Conservation (phyloP, 1,140 invertebrate genomes). For the Pollicipes pollicipes region DNA sequence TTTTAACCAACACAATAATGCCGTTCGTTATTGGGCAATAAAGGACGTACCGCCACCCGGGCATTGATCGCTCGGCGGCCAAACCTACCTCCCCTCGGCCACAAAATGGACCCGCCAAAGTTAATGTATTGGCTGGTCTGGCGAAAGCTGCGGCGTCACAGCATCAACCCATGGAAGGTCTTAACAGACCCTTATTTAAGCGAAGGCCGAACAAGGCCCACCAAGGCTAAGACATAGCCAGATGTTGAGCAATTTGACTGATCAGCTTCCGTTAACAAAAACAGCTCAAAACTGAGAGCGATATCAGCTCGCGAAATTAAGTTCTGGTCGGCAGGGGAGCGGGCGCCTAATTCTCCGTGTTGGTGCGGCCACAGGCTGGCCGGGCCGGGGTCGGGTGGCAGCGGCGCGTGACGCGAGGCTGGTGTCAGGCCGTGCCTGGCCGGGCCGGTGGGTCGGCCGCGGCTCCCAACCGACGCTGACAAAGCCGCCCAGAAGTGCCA, state of each 20-base stretch:
- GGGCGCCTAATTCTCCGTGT: neutral
- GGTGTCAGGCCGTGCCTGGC: too few relatives aligned
- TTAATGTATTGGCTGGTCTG: neutral
- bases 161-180: neutral
- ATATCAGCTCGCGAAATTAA: neutral
- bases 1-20: too few relatives aligned
- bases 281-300: too few relatives aligned
- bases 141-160: neutral
- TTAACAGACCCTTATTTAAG: neutral
- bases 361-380: neutral
- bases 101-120: neutral
- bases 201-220: neutral
- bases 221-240: neutral
- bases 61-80: neutral
- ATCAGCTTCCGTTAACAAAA: too few relatives aligned
- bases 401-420: neutral
- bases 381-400: neutral
- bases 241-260: too few relatives aligned
- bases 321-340: too few relatives aligned
- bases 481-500: too few relatives aligned
- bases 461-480: neutral
- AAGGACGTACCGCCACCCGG: too few relatives aligned
- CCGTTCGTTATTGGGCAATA: too few relatives aligned
- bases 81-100: neutral
- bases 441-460: too few relatives aligned